Conservation (phyloP, 2,888 invertebrate species). For the Epiblema foenella region DNA sequence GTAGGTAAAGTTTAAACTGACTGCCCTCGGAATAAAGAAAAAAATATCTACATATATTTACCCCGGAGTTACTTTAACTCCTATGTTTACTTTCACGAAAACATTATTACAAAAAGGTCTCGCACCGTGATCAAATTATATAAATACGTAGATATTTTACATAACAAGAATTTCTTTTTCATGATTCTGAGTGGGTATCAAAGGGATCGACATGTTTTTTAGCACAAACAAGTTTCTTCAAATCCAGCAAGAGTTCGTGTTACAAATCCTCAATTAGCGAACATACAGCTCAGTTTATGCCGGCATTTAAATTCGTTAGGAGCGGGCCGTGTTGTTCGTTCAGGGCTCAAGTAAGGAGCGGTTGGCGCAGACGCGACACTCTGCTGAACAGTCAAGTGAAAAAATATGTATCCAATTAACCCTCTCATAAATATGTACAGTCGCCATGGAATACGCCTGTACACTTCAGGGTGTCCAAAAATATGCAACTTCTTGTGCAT, state of each 20-base stretch:
- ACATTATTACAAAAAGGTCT: conserved; percentile 5
- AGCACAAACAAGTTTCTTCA: conserved; percentile 40
- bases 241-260: conserved; percentile 64
- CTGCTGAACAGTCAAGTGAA: too few relatives aligned
- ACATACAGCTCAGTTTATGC: conserved; percentile 79
- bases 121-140: conserved; percentile 16
- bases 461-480: too few relatives aligned
- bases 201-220: conserved; percentile 38
- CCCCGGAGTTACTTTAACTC: conserved; percentile 1
- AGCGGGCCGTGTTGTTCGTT: conserved; percentile 71
- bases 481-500: too few relatives aligned
- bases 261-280: conserved; percentile 81
- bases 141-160: conserved; percentile 22
- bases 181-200: conserved; percentile 30
- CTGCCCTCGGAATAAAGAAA: background rate
- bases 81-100: conserved; percentile 16
- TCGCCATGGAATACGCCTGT: too few relatives aligned
- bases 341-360: conserved; percentile 59
- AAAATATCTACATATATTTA: background rate
- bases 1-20: background rate
- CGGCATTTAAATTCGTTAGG: conserved; percentile 83
- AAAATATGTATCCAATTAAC: too few relatives aligned
- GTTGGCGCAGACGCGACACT: conserved; percentile 14
- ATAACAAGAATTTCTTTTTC: conserved; percentile 43
- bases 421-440: too few relatives aligned